phyloP scores from a whole-genome alignment of 2,797 vertebrate genomes.

The Valencia hispanica region DNA sequence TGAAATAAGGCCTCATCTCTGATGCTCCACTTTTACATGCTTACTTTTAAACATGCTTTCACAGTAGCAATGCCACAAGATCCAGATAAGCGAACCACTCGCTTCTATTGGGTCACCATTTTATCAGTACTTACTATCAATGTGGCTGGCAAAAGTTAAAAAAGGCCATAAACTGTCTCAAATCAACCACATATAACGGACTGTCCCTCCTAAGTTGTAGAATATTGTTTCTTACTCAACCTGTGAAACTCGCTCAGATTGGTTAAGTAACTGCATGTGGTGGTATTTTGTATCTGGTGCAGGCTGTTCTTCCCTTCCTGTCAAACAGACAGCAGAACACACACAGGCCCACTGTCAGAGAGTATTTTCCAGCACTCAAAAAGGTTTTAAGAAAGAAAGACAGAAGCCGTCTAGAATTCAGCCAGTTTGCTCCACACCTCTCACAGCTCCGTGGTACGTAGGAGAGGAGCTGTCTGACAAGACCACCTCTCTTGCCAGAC shows the following conservation, averaged over 20 bases:
- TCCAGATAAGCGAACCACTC: conserved; percentile 67
- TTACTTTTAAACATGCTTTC: conserved; percentile 46
- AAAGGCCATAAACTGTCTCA: conserved; percentile 57
- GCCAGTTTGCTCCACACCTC: conserved; percentile 71
- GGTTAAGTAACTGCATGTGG: conserved; percentile 66
- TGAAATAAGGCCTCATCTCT: conserved; percentile 50
- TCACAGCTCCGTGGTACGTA: conserved; percentile 66
- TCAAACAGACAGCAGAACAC: conserved; percentile 74
- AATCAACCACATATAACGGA: conserved; percentile 70
- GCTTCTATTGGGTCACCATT: conserved; percentile 66
- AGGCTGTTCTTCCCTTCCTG: conserved; percentile 72
- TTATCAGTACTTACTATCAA: conserved; percentile 56
- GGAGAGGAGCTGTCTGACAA: conserved; percentile 77
- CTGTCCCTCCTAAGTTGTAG: conserved; percentile 57
- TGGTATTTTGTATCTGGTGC: conserved; percentile 74
- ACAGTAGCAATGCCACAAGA: conserved; percentile 67
- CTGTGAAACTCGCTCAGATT: conserved; percentile 63
- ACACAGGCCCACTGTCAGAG: conserved; percentile 74
- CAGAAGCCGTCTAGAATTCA: conserved; percentile 74
- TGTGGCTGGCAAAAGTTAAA: conserved; percentile 60
- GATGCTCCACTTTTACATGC: conserved; percentile 56
- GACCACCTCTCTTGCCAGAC: conserved; percentile 79
- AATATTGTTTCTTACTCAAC: conserved; percentile 69
- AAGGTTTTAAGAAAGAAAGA: conserved; percentile 76
- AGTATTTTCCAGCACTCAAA: conserved; percentile 73